These are phyloP conservation scores for Pseudoatta argentina DNA, from an alignment of 1,140 invertebrate genomes.

Conservation along the genomic window DNA sequence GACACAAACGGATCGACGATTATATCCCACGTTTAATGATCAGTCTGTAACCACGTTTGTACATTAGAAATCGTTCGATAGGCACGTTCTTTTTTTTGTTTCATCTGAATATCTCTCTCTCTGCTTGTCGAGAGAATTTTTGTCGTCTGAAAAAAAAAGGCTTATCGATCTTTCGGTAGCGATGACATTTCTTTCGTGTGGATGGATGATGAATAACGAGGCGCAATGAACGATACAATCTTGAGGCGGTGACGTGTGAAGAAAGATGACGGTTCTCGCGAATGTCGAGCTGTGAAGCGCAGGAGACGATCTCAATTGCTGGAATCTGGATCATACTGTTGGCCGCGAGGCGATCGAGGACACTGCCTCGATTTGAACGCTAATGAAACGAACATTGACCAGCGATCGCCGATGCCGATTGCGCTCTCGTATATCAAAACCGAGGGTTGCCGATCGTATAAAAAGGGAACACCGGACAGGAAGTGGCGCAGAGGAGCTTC, in stretches of 20 bases:
- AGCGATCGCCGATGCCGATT: slow-evolving; percentile 17
- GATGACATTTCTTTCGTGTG: slow-evolving; percentile 10
- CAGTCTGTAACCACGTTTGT: not conserved
- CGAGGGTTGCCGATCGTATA: slow-evolving; percentile 16
- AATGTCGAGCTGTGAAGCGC: not conserved
- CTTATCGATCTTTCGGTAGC: slow-evolving; percentile 12
- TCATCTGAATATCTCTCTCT: not conserved
- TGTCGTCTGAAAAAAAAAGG: not conserved
- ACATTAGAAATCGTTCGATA: slow-evolving; percentile 23
- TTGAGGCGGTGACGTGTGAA: slow-evolving; percentile 18
- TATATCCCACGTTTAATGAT: slow-evolving; percentile 1
- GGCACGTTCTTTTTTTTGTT: not conserved
- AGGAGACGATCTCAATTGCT: slow-evolving; percentile 43
- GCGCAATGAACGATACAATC: not conserved
- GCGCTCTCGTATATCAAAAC: not conserved
- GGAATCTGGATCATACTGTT: slow-evolving; percentile 53
- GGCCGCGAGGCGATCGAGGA: not conserved
- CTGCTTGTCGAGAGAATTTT: not conserved
- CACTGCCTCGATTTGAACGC: slow-evolving; percentile 35
- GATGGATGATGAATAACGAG: slow-evolving; percentile 27
- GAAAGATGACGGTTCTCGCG: slow-evolving; percentile 6
- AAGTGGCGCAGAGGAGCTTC: slow-evolving; percentile 59
- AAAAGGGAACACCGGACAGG: slow-evolving; percentile 48
- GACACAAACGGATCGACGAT: slow-evolving; percentile 5
- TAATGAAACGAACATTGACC: slow-evolving; percentile 19